Evolutionary conservation across 1,140 invertebrate genomes (phyloP).

Genomic region (Calephelis virginiensis): DNA sequence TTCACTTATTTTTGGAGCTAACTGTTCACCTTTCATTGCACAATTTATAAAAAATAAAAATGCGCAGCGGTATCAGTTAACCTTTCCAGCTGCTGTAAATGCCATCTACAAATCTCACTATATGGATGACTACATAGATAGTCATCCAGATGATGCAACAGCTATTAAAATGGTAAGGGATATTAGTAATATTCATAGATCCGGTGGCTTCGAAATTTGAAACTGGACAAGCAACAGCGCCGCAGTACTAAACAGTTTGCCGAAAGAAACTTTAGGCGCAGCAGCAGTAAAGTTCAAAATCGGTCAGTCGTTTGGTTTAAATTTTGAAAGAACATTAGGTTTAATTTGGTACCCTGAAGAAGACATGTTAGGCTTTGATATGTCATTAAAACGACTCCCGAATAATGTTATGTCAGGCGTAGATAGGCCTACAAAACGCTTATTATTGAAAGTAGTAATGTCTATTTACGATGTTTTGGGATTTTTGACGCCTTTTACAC

Average conservation of each 20-base stretch:
- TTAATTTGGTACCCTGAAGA: conserved; percentile 34
- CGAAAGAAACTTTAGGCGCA: conserved; percentile 22
- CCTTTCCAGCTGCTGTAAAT: conserved; percentile 34
- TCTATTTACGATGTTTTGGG: background rate
- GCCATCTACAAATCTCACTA: conserved; percentile 44
- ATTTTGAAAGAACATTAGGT: conserved; percentile 29
- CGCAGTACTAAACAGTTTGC: conserved; percentile 24
- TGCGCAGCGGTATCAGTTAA: conserved; percentile 30
- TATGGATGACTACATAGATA: conserved; percentile 59
- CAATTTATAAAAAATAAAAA: conserved; percentile 48
- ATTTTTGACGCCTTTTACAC: conserved; percentile 48
- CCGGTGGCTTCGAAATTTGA: conserved; percentile 35
- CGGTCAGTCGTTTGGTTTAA: background rate
- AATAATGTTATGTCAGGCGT: conserved; percentile 24
- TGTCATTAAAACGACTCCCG: conserved; percentile 23
- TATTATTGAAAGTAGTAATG: conserved; percentile 37
- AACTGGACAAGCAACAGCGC: conserved; percentile 32
- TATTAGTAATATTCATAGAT: conserved; percentile 39
- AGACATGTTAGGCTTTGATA: conserved; percentile 24
- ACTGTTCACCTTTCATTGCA: conserved; percentile 11
- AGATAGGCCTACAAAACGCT: conserved; percentile 33
- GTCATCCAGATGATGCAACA: conserved; percentile 31
- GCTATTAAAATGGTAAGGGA: conserved; percentile 34
- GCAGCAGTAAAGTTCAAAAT: conserved; percentile 25
- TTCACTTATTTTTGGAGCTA: conserved; percentile 34